Percentiles rank a stretch among this genome's conserved stretches.
These are phyloP conservation scores for Salminus brasiliensis DNA, from an alignment of 2,113 vertebrate species.

Conservation along the genomic window DNA sequence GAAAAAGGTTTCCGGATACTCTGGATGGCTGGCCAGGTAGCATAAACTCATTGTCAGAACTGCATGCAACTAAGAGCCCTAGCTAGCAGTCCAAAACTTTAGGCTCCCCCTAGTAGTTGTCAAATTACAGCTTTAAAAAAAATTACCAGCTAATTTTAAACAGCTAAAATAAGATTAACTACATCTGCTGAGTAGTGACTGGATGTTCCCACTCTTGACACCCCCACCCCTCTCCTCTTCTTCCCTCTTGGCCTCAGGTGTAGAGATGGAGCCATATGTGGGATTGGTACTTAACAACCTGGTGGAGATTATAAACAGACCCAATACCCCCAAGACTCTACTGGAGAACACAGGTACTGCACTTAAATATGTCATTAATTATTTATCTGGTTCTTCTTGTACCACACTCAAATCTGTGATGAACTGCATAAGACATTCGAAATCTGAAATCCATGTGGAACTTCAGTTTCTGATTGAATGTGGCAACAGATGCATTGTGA, in stretches of 20 bases:
- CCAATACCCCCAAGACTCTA: constrained; percentile 94
- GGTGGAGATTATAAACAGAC: constrained; percentile 94
- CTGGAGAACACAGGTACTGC: constrained; percentile 91
- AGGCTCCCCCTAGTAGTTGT: not conserved
- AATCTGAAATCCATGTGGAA: constrained; percentile 25
- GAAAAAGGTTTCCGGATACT: not conserved
- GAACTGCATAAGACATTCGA: constrained; percentile 27
- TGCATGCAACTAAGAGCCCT: not conserved
- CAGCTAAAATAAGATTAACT: no score
- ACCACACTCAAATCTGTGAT: not conserved
- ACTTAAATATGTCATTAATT: not conserved
- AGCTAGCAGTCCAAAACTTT: not conserved
- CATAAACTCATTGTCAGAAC: no score
- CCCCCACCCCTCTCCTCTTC: not conserved
- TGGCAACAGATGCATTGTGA: not conserved
- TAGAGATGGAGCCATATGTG: constrained; percentile 95
- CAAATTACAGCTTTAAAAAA: no score
- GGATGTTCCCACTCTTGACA: not conserved
- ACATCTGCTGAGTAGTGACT: not conserved
- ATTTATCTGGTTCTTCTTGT: not conserved
- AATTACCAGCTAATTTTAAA: no score
- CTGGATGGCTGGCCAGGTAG: not conserved
- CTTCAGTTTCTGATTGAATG: constrained; percentile 11
- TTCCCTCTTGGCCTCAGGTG: constrained; percentile 71
- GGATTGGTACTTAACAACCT: constrained; percentile 90